A percentile compares a stretch with the other conserved stretches of the same genome.
Conservation (phyloP, 1,140 invertebrate species). For the Drusus annulatus region DNA sequence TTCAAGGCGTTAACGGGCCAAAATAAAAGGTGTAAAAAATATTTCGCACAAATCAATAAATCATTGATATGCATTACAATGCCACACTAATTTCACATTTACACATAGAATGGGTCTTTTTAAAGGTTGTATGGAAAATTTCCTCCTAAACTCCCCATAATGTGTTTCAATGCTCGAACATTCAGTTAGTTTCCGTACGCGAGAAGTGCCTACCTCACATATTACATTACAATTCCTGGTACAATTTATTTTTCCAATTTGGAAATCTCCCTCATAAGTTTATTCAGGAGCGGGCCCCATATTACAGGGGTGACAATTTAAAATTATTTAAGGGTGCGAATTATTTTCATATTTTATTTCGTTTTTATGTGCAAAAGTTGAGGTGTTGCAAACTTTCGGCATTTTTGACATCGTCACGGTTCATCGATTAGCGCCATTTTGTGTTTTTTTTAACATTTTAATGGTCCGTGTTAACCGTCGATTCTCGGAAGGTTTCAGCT, state of each 20-base stretch:
- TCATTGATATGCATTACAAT: not conserved
- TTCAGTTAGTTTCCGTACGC: slow-evolving; percentile 27
- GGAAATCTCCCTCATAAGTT: slow-evolving; percentile 55
- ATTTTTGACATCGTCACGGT: too few relatives aligned
- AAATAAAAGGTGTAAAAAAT: too few relatives aligned
- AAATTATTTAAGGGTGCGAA: too few relatives aligned
- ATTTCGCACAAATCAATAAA: not conserved
- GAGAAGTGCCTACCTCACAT: not conserved
- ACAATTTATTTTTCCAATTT: slow-evolving; percentile 60
- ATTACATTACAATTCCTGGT: slow-evolving; percentile 55
- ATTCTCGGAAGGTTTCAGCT: too few relatives aligned
- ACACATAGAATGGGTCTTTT: not conserved
- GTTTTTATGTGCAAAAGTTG: too few relatives aligned
- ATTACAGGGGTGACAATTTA: slow-evolving; percentile 7
- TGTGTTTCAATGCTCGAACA: slow-evolving; percentile 2
- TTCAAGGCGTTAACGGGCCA: too few relatives aligned
- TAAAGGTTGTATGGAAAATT: not conserved
- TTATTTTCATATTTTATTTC: too few relatives aligned
- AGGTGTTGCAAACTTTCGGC: too few relatives aligned
- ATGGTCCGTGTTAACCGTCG: too few relatives aligned
- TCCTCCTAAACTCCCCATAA: slow-evolving; percentile 37
- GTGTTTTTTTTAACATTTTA: too few relatives aligned
- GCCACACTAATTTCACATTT: slow-evolving; percentile 27
- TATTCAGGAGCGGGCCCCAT: slow-evolving; percentile 26
- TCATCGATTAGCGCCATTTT: too few relatives aligned